Evolutionary conservation across 1,140 invertebrate genomes (phyloP).

Genomic region (Diuraphis noxia): DNA sequence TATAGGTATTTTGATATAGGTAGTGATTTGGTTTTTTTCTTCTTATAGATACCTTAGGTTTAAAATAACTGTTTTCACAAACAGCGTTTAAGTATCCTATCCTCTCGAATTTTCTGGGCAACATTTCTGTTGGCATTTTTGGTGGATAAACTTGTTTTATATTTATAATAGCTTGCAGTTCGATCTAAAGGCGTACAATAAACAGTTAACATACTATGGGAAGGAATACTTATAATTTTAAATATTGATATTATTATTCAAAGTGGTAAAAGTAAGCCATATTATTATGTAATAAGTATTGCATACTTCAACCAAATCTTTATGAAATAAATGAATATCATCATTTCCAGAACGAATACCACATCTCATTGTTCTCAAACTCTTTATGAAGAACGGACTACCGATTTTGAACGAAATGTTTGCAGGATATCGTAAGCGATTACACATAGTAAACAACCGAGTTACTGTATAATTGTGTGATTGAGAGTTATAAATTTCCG

Average conservation of each 20-base stretch:
- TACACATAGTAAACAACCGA: slow-evolving; percentile 1
- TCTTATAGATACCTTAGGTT: background rate
- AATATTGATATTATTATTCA: background rate
- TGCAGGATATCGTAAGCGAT: background rate
- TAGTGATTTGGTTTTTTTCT: background rate
- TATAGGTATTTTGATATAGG: too few relatives aligned
- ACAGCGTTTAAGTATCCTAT: background rate
- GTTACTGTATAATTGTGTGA: background rate
- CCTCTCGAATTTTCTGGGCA: background rate
- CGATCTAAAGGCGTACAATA: background rate
- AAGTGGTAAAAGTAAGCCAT: background rate
- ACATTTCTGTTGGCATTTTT: background rate
- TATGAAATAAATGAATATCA: background rate
- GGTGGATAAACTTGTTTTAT: background rate
- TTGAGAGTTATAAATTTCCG: background rate
- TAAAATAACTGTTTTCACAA: slow-evolving; percentile 6
- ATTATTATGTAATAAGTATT: background rate
- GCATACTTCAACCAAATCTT: slow-evolving; percentile 23
- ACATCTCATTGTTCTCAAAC: background rate
- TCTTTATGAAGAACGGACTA: background rate
- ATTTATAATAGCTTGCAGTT: background rate
- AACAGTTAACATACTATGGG: background rate
- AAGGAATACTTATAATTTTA: background rate
- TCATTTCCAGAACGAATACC: background rate
- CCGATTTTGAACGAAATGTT: background rate